A percentile compares a stretch with the other conserved stretches of the same genome.
Evolutionary conservation across 1,140 invertebrate genomes (phyloP).

Genomic region (Cryptotermes secundus): DNA sequence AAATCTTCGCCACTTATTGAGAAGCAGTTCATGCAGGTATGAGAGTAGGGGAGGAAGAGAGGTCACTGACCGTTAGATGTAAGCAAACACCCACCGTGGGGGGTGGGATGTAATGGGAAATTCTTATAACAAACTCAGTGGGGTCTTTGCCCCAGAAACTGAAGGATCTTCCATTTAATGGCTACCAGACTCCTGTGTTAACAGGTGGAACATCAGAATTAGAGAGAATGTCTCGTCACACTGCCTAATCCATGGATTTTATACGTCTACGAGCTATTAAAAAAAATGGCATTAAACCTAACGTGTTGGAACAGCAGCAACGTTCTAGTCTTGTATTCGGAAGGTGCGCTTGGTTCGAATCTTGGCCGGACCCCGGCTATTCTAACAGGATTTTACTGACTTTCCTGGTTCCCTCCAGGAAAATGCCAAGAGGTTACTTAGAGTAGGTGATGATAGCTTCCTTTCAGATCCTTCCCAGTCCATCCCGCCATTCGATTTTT

Average conservation of each 20-base stretch:
- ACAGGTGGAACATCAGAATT: background rate
- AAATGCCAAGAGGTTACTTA: no score
- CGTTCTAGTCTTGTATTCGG: no score
- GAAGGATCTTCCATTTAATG: background rate
- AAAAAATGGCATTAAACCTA: no score
- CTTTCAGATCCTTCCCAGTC: no score
- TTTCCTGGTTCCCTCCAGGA: no score
- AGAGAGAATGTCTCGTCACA: background rate
- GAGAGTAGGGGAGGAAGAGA: constrained; percentile 2
- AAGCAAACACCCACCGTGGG: background rate
- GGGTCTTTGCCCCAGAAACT: constrained; percentile 13
- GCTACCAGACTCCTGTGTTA: background rate
- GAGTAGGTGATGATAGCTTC: no score
- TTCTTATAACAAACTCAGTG: constrained; percentile 14
- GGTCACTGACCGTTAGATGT: constrained; percentile 18
- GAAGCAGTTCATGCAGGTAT: constrained; percentile 6
- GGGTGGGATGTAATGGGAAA: constrained; percentile 9
- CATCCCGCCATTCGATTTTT: no score
- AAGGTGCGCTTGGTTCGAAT: no score
- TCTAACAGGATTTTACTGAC: no score
- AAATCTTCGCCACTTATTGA: background rate
- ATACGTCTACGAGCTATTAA: no score
- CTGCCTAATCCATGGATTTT: background rate
- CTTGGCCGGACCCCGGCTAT: no score
- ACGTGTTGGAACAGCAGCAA: no score